Evolutionary conservation across 2,113 vertebrate species (phyloP), one percentile per base, ranked within the genome.

Genomic region (Spea bombifrons): DNA sequence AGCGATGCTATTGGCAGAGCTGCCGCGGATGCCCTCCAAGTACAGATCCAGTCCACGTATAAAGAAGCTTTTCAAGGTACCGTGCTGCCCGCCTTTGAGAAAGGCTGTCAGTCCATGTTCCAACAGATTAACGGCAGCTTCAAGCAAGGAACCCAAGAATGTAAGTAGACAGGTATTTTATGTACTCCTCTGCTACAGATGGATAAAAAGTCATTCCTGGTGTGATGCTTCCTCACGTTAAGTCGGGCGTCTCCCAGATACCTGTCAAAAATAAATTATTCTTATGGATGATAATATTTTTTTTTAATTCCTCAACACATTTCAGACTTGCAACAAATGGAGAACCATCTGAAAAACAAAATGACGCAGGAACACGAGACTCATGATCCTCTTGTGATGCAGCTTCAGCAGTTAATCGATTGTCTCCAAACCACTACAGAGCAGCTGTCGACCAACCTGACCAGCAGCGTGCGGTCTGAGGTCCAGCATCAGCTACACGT

Each of bases 41-140:
- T 94, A 0, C 94, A 95, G 0, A 98, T 99, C 84, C 96, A 98
- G 84, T 87, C 94, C 0, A 94, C 96, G 4, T 99, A 96, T 84
- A 94, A 95, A 83, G 97, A 99, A 66, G 91, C 95, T 0, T 99
- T 99, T 85, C 95, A 98, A 89, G 94, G 93, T 3, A 86, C 95
- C 0, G 93, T 98, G 72, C 88, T 98, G 82, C 97, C 97, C 0
- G 94, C 97, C 9, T 99, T 99, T 0, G 96, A 99, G 87, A 94
- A 95, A 89, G 95, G 95, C 86, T 99, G 97, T 84, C 97, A 99
- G 90, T 94, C 97, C 83, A 98, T 99, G 96, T 98, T 99, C 86
- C 97, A 98, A 86, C 97, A 99, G 78, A 99, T 99, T 90, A 98
- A 99, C 17, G 95, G 97, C 86, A 98, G 96, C 88, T 99, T 99